phyloP scores from a whole-genome alignment of 2,797 vertebrate species.

The Anabacerthia variegaticeps region DNA sequence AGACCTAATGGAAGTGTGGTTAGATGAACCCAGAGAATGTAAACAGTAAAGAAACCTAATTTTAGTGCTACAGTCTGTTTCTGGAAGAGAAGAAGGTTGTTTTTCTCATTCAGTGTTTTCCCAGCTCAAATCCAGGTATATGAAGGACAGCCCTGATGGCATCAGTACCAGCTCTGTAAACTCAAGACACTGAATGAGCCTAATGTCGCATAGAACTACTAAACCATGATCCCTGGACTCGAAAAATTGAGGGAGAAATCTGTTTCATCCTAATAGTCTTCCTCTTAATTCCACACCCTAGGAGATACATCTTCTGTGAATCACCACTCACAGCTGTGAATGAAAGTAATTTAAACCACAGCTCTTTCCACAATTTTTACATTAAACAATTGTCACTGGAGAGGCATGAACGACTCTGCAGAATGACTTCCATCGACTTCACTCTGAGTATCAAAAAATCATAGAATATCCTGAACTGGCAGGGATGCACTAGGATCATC shows the following conservation, averaged over 20 bases:
- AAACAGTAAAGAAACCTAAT: neutral
- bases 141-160: neutral
- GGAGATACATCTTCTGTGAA: neutral
- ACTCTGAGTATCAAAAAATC: neutral
- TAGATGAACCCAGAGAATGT: neutral
- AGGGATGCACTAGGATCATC: neutral
- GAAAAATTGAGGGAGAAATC: rapidly evolving
- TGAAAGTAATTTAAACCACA: neutral
- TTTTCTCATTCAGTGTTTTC: neutral
- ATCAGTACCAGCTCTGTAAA: neutral
- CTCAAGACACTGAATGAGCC: neutral
- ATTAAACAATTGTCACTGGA: neutral
- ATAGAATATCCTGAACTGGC: neutral
- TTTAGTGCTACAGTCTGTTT: neutral
- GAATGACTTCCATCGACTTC: neutral
- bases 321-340: neutral
- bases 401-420: neutral
- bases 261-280: neutral
- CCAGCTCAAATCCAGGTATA: neutral
- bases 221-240: neutral
- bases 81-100: neutral
- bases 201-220: neutral
- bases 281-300: neutral
- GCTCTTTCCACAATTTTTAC: neutral
- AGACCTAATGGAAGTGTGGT: neutral